These are phyloP conservation scores for Galendromus occidentalis DNA, from an alignment of 1,140 invertebrate genomes.

Conservation along the genomic window DNA sequence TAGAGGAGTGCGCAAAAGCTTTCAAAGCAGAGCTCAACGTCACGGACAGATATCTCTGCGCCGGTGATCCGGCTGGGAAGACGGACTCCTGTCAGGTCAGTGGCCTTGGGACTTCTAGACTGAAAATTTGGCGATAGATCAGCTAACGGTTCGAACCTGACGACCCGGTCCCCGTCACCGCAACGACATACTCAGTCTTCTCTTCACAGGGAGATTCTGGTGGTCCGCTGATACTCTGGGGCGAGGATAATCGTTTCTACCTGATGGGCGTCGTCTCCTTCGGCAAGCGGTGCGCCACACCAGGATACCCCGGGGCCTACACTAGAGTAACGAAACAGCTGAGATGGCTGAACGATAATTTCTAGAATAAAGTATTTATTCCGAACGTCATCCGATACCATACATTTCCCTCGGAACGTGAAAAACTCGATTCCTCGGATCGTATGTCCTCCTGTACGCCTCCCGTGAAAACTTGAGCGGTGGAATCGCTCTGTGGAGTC, in stretches of 20 bases:
- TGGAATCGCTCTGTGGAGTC: no score
- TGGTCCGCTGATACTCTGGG: slow-evolving; percentile 49
- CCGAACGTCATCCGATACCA: no score
- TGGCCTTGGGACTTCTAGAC: no score
- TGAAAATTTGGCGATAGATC: no score
- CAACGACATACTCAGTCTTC: not conserved
- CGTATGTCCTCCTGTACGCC: no score
- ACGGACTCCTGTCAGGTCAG: slow-evolving; percentile 19
- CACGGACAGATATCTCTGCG: slow-evolving; percentile 16
- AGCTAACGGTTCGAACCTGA: no score
- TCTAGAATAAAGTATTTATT: not conserved
- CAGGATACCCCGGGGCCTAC: slow-evolving; percentile 64
- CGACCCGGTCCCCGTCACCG: no score
- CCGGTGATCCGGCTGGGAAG: slow-evolving; percentile 9
- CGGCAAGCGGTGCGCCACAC: slow-evolving; percentile 52
- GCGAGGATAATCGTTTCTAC: slow-evolving; percentile 23
- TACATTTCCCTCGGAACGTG: no score
- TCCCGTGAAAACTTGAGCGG: no score
- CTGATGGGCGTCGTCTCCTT: slow-evolving; percentile 45
- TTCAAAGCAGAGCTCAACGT: slow-evolving; percentile 15
- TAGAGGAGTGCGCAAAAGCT: not conserved
- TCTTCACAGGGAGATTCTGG: slow-evolving; percentile 49
- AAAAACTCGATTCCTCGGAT: no score
- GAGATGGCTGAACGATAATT: slow-evolving; percentile 23
- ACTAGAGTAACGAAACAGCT: slow-evolving; percentile 38